phyloP scores from a whole-genome alignment of 35 echinoderm and acorn worm genomes.

The Apostichopus californicus region DNA sequence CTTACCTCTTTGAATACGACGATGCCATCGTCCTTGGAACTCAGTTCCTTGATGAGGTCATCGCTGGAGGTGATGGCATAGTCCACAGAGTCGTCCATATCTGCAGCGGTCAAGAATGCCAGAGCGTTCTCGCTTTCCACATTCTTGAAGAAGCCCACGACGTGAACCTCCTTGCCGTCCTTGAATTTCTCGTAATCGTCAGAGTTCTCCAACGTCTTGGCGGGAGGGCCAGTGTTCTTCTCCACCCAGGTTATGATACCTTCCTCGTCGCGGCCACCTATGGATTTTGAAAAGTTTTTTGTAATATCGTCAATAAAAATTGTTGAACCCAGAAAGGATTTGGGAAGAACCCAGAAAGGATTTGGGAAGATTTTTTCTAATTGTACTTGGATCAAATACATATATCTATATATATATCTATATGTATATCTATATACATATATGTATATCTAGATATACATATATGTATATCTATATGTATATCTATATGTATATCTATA shows the following conservation, averaged over 20 bases:
- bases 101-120: conserved; percentile 57
- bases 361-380: background rate
- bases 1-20: conserved; percentile 87
- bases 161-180: conserved; percentile 64
- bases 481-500: no score
- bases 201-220: conserved; percentile 29
- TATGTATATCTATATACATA: no score
- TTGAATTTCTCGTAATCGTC: conserved; percentile 68
- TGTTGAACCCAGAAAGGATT: no score
- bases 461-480: no score
- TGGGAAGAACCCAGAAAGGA: no score
- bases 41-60: conserved; percentile 66
- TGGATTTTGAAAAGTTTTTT: no score
- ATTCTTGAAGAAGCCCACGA: conserved; percentile 88
- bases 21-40: conserved; percentile 61
- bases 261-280: conserved; percentile 72
- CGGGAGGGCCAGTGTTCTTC: conserved; percentile 95
- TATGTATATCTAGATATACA: no score
- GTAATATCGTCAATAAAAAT: no score
- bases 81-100: conserved; percentile 57
- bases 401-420: no score
- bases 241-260: conserved; percentile 86
- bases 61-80: conserved; percentile 84
- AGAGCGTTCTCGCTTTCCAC: conserved; percentile 67
- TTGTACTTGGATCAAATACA: no score